Evolutionary conservation across 2,113 vertebrate species (phyloP).

Genomic region (Cygnus atratus): DNA sequence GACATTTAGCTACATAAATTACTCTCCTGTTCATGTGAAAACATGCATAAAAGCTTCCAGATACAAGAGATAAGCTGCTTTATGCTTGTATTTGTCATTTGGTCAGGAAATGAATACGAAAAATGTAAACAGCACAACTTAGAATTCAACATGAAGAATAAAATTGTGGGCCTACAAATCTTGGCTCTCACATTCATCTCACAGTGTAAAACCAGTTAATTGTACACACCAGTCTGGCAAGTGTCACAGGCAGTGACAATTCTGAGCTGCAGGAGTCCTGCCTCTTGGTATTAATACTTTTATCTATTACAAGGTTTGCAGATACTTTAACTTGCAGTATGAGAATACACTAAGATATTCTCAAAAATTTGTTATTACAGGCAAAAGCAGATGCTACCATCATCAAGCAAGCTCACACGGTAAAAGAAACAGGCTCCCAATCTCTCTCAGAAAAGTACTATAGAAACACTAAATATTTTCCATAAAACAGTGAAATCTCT

Average conservation of each 20-base stretch:
- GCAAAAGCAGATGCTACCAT: not conserved
- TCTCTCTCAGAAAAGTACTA: not conserved
- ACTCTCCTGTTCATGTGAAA: not conserved
- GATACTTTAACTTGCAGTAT: not conserved
- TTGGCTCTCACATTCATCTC: not conserved
- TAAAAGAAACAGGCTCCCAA: not conserved
- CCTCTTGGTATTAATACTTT: not conserved
- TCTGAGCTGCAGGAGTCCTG: not conserved
- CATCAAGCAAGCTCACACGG: not conserved
- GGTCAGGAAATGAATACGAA: not conserved
- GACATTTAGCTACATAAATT: not conserved
- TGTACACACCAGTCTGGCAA: not conserved
- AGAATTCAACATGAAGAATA: not conserved
- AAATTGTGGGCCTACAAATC: not conserved
- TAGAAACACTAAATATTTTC: not conserved
- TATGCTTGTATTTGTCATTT: not conserved
- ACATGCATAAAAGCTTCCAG: not conserved
- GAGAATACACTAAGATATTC: not conserved
- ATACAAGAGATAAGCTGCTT: not conserved
- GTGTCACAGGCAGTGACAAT: not conserved
- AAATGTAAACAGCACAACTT: not conserved
- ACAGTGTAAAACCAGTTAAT: not conserved
- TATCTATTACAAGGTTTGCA: not conserved
- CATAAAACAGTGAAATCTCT: not conserved
- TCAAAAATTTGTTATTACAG: not conserved